Evolutionary conservation across 2,888 invertebrate species (phyloP).

Genomic region (Dermolepida albohirtum): DNA sequence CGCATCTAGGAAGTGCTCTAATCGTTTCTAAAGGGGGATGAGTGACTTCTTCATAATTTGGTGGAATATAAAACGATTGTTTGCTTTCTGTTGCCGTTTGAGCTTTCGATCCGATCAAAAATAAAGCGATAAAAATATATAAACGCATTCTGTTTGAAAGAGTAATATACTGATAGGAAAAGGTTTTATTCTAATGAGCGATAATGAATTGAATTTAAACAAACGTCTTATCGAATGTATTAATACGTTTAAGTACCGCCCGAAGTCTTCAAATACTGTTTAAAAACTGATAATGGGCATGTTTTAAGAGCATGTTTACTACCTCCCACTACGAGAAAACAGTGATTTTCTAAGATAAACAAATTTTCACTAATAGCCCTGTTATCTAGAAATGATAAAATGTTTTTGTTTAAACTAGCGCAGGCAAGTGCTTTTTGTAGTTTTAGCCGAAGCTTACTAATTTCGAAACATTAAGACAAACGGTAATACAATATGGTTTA

Average conservation of each 20-base stretch:
- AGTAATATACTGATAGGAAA: background rate
- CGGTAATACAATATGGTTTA: too few species aligned
- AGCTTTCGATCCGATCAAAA: background rate
- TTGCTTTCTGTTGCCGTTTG: slow-evolving; percentile 46
- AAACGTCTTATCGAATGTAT: background rate
- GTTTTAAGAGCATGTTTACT: slow-evolving; percentile 25
- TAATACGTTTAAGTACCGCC: background rate
- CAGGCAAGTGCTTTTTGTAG: background rate
- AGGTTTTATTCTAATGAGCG: background rate
- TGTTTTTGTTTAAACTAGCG: background rate
- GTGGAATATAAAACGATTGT: slow-evolving; percentile 21
- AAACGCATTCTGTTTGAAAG: slow-evolving; percentile 5
- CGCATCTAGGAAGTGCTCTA: too few species aligned
- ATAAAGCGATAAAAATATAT: slow-evolving; percentile 1
- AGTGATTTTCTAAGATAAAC: slow-evolving; percentile 7
- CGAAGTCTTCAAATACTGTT: slow-evolving; percentile 31
- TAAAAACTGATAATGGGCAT: slow-evolving; percentile 16
- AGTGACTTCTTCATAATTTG: slow-evolving; percentile 53
- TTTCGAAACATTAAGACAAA: too few species aligned
- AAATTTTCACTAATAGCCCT: slow-evolving; percentile 7
- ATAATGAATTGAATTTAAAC: slow-evolving; percentile 17
- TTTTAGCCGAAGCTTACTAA: too few species aligned
- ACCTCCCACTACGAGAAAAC: slow-evolving; percentile 19
- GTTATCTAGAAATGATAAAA: background rate
- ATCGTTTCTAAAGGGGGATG: slow-evolving; percentile 47